Conservation (phyloP, 1,140 invertebrate species). For the Zaprionus gabonicus region DNA sequence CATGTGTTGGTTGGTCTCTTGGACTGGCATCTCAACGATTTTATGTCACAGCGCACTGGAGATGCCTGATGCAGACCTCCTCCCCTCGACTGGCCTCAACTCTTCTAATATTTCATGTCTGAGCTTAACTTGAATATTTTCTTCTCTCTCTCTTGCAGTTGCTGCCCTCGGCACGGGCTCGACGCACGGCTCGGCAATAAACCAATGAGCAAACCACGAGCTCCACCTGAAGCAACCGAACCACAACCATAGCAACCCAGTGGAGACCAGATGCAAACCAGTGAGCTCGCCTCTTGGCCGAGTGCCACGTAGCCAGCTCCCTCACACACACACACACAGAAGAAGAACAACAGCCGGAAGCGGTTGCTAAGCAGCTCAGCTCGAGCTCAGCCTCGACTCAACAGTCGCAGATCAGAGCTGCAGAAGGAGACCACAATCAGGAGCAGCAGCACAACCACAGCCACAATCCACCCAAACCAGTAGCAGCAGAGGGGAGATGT, state of each 20-base stretch:
- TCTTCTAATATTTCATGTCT: constrained; percentile 31
- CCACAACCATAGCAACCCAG: constrained; percentile 21
- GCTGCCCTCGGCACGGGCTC: constrained; percentile 27
- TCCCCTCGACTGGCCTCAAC: not conserved
- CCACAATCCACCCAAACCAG: not conserved
- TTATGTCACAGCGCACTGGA: constrained; percentile 34
- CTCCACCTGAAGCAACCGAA: constrained; percentile 2
- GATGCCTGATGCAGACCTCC: constrained; percentile 25
- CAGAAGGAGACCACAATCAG: not conserved
- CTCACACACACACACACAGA: constrained; percentile 1
- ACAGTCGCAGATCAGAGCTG: not conserved
- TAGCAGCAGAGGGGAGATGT: constrained; percentile 53
- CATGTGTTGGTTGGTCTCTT: not conserved
- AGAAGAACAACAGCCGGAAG: constrained; percentile 6
- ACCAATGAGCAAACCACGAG: constrained; percentile 34
- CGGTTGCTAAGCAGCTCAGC: constrained; percentile 40
- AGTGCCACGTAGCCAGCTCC: constrained; percentile 32
- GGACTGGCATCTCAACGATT: constrained; percentile 33
- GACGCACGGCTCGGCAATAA: constrained; percentile 30
- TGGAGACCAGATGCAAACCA: constrained; percentile 39
- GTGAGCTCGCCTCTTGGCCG: constrained; percentile 34
- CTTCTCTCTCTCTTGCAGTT: constrained; percentile 29
- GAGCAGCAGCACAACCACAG: constrained; percentile 5
- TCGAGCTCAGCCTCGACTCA: constrained; percentile 12
- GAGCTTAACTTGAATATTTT: not conserved